phyloP scores from a whole-genome alignment of 2,797 vertebrate species.

The Vireo griseus region DNA sequence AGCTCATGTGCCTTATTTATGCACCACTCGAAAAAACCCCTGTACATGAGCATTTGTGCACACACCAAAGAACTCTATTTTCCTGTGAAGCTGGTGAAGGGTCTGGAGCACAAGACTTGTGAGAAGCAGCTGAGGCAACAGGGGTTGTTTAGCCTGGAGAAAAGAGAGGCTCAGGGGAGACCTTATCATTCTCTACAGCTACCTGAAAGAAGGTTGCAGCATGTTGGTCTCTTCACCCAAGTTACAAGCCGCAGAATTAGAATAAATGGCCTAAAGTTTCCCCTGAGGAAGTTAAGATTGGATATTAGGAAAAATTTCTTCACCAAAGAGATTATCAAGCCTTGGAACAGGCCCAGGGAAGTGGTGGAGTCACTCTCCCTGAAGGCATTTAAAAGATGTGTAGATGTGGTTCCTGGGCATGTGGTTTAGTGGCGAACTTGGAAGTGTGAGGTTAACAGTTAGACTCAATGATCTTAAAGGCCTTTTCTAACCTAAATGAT shows the following conservation, averaged over 20 bases:
- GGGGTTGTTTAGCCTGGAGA: background rate
- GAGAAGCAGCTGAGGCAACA: background rate
- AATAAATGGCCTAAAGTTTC: background rate
- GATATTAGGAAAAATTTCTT: background rate
- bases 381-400: background rate
- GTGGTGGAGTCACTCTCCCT: background rate
- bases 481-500: background rate
- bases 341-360: background rate
- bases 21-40: background rate
- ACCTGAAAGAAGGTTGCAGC: background rate
- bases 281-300: background rate
- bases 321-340: background rate
- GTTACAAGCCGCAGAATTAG: background rate
- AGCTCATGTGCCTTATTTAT: background rate
- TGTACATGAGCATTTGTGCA: background rate
- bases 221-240: background rate
- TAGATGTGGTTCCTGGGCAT: background rate
- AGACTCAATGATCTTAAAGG: background rate
- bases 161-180: background rate
- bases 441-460: background rate
- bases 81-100: background rate
- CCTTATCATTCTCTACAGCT: background rate
- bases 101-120: background rate
- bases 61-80: background rate
- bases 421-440: background rate